Base-by-base conservation (phyloP, 2,888 invertebrate species). In the Chymomyza caudatula region DNA sequence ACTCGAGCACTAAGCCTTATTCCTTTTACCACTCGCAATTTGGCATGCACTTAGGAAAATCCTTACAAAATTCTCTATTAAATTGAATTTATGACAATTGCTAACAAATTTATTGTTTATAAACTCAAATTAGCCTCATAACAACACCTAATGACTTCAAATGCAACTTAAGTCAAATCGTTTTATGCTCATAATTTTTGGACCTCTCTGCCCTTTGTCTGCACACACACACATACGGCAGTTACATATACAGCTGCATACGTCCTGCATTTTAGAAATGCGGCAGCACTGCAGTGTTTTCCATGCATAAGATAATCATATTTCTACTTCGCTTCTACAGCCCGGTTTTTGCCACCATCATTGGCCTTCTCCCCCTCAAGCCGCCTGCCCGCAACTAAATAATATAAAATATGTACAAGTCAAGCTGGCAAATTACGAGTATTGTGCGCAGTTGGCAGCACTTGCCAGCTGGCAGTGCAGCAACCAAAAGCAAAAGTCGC, bases 391-490 rank as follows among this genome's bases (percentile, higher is more conserved):
- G 61, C 74, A 85, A 79, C 78, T 82, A 85, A 82, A 85, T 84
- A 82, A 85, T 82, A 82, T 74, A 79, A 84, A 77, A 77, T 77
- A 69, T 74, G 79, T 77, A 84, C 73, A 78, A 75, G 78, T 65
- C 77, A 77, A 78, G 78, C 81, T 81, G 80, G 80, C 77, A 81
- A 80, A 84, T 84, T 83, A 80, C 81, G 73, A 79, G 73, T 47
- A 58, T 73, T 61, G 74, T 65, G 72, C 69, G 66, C 74, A 82
- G 76, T 80, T 80, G 76, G 73, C 76, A 76, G 65, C 68, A 69
- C 67, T 81, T 78, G 82, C 82, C 82, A 82, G 82, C 77, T 85
- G 82, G 85, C 81, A 77, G 64, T 64, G 69, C 76, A 68, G 58
- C 66, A 67, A 62, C 29, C 56, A 60, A 49, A 55, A 67, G 55